Conservation (phyloP, 2,888 invertebrate genomes). For the Nineta flava region DNA sequence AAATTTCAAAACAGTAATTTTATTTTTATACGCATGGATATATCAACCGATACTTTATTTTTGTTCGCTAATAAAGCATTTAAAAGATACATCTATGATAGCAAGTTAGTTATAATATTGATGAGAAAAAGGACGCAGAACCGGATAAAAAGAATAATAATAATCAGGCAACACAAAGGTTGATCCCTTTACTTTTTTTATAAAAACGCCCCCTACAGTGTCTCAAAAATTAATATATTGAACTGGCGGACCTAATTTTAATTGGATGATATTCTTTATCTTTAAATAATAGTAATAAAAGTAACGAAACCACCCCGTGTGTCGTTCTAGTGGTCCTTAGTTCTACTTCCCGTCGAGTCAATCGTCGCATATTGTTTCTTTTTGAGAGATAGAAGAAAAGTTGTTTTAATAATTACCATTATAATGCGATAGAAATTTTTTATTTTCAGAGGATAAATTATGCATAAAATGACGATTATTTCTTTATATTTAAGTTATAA, state of each 20-base stretch:
- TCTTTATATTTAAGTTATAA: no score
- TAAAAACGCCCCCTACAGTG: conserved; percentile 6
- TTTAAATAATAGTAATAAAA: conserved; percentile 29
- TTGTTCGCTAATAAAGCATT: no score
- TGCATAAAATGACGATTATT: no score
- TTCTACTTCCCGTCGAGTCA: conserved; percentile 3
- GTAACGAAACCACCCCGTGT: conserved; percentile 11
- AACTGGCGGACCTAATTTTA: conserved; percentile 29
- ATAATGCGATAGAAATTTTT: no score
- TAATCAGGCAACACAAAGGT: not conserved
- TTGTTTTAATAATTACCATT: no score
- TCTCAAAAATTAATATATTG: conserved; percentile 30
- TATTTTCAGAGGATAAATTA: no score
- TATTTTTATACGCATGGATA: no score
- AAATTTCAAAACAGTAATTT: no score
- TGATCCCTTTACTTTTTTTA: conserved; percentile 1
- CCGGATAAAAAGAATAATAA: not conserved
- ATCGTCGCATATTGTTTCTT: not conserved
- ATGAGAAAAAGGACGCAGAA: not conserved
- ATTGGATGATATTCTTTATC: conserved; percentile 31
- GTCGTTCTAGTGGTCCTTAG: conserved; percentile 1
- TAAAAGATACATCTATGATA: no score
- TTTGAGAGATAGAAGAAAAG: no score
- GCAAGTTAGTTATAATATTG: not conserved
- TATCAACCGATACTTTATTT: no score